phyloP scores from a whole-genome alignment of 2,888 invertebrate genomes.

The Caenorhabditis wallacei region DNA sequence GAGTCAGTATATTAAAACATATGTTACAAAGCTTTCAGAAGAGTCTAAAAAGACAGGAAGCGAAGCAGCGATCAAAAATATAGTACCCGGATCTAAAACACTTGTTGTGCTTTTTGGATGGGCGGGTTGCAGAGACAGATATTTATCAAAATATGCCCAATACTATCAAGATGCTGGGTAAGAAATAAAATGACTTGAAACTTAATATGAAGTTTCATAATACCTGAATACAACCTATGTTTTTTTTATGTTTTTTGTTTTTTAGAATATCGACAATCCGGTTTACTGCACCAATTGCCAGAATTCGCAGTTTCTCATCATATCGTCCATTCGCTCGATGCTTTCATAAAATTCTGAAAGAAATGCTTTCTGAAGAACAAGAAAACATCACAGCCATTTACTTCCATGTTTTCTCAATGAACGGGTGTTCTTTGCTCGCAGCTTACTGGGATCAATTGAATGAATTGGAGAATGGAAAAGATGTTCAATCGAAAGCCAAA shows the following conservation, averaged over 20 bases:
- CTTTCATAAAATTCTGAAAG: constrained; percentile 59
- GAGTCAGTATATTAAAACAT: too few relatives aligned
- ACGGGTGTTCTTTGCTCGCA: constrained; percentile 78
- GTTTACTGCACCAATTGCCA: constrained; percentile 80
- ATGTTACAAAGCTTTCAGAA: constrained; percentile 32
- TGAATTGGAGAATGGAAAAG: constrained; percentile 60
- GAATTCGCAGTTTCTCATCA: constrained; percentile 76
- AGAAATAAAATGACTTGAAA: too few relatives aligned
- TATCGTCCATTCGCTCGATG: constrained; percentile 74
- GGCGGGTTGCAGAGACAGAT: constrained; percentile 90
- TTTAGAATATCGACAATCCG: constrained; percentile 76
- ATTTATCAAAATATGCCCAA: constrained; percentile 89
- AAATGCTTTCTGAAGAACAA: constrained; percentile 35
- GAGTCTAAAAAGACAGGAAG: constrained; percentile 41
- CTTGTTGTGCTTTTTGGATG: constrained; percentile 89
- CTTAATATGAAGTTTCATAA: too few relatives aligned
- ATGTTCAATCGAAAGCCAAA: constrained; percentile 68
- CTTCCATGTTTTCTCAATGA: constrained; percentile 76
- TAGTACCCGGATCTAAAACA: constrained; percentile 81
- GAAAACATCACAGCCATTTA: constrained; percentile 36
- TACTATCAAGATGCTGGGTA: constrained; percentile 90
- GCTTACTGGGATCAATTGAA: constrained; percentile 78
- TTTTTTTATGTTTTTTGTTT: not conserved
- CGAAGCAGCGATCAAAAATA: constrained; percentile 47
- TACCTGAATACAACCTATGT: too few relatives aligned